Base-by-base conservation (phyloP, 2,113 vertebrate species). In the Seriola quinqueradiata region DNA sequence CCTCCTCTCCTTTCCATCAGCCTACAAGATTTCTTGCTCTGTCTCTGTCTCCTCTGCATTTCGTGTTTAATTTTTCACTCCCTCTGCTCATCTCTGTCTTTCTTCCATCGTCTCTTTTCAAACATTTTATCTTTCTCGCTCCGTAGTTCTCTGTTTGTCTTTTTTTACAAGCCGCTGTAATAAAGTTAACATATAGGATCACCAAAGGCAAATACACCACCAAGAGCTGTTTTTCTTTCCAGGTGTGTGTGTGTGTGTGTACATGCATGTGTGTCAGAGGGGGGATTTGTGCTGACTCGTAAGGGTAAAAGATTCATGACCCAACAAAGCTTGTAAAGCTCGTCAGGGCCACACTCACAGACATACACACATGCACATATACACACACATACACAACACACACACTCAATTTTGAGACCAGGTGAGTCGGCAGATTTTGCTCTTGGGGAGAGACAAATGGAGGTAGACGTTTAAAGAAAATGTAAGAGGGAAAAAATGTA, bases 221-320 rank as follows among this genome's bases (percentile, higher is more conserved):
- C 10, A 63, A 61, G 57, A 83, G 87, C 81, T 86, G 83, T 90
- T 89, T 85, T 77, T 87, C 82, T 88, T 87, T 36, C 50, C 66
- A 81, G 46, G 68, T 69, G 44, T 69, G 32, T 38, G 50, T 55
- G 57, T 46, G 58, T 54, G 70, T 52, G 40, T 48, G 17, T 40
- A 48, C 52, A 17, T 52, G 50, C 40, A n/a, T 82, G 70, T 69
- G 63, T 69, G 80, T 81, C 63, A 71, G 73, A 7, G 74, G 58
- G 63, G 73, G 77, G 72, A 85, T 91, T 91, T 93, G 87, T 92
- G 90, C 89, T 92, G 91, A 93, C 84, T 91, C 57, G 82, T 88
- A 70, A 87, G 81, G 81, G 79, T 93, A 90, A 92, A 93, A 90
- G 90, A 93, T 93, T 92, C 89, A 93, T 93, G 91, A 91, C 87